Evolutionary conservation across 2,113 vertebrate genomes (phyloP), one percentile per base, ranked within the genome.

Genomic region (Corythoichthys intestinalis): DNA sequence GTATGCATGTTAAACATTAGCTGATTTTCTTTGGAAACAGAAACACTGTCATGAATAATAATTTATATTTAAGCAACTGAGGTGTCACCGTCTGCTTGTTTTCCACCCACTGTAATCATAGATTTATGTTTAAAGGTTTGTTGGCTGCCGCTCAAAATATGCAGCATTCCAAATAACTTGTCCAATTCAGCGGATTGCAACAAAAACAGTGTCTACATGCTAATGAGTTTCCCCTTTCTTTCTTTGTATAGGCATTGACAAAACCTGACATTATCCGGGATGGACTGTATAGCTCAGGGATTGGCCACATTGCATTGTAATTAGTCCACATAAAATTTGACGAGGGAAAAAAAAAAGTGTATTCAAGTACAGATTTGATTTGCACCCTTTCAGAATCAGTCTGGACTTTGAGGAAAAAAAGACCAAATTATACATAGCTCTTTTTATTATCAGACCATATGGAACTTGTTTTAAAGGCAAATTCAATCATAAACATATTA

Each of bases 401-500:
- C 53, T 34, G 53, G 9, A 56, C 9, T 56, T 56, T 28, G 20
- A 28, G 20, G 20, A 28, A 28, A 10, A 28, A 11, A 12, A 56
- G 53, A 56, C 53, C 53, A 56, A 56, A 14, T 11, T 4, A 10
- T 65, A 5, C 20, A 37, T 35, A 62, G 56, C 6, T 39, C 8
- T 46, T 15, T 12, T 39, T 65, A 47, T 56, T 69, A 58, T 77
- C 62, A 69, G 76, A 4, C 57, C 63, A 15, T 39, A 66, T 70
- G 65, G 59, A 76, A 72, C 34, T 58, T 72, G 52, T 49, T 20
- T 39, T 59, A 77, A 50, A 1, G 41, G 12, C 8, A 66, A 35
- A 61, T 63, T 34, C 64, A 72, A 84, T 75, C 56, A 49, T 48
- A 17, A 64, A 72, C 73, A 79, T 72, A 81, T 78, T 67, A 69